Conservation (phyloP, 1,140 invertebrate genomes). For the Globodera rostochiensis region DNA sequence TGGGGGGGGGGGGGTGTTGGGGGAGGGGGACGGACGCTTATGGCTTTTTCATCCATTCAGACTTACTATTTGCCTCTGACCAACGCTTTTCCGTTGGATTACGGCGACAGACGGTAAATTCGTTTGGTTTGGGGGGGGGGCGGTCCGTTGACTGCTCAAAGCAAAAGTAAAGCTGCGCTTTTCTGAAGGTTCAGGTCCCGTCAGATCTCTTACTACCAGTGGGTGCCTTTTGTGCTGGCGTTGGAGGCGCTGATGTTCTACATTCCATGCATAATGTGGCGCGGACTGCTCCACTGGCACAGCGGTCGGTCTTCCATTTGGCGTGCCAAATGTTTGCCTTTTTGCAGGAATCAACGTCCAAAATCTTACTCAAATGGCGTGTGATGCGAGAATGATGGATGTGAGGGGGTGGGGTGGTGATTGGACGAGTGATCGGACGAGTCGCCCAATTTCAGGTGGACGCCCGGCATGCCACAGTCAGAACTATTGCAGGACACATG, state of each 20-base stretch:
- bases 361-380: conserved; percentile 65
- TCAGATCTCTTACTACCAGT: conserved; percentile 68
- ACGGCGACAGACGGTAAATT: conserved; percentile 60
- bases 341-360: conserved; percentile 64
- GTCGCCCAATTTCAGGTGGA: conserved; percentile 35
- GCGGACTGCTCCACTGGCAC: conserved; percentile 66
- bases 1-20: no score
- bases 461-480: conserved; percentile 61
- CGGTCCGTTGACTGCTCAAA: neutral
- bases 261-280: conserved; percentile 69
- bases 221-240: conserved; percentile 68
- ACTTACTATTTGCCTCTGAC: conserved; percentile 65
- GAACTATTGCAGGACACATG: conserved; percentile 66
- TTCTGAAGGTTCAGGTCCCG: conserved; percentile 55
- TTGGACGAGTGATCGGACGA: neutral
- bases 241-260: conserved; percentile 71
- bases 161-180: neutral
- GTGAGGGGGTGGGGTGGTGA: neutral
- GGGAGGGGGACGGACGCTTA: neutral
- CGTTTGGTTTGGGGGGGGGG: neutral
- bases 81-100: conserved; percentile 64
- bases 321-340: neutral
- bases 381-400: conserved; percentile 65
- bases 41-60: conserved; percentile 1
- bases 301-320: conserved; percentile 50